Percentiles rank a stretch among this genome's conserved stretches.
These are phyloP conservation scores for Iguana delicatissima DNA, from an alignment of 2,797 vertebrate genomes.

Conservation along the genomic window DNA sequence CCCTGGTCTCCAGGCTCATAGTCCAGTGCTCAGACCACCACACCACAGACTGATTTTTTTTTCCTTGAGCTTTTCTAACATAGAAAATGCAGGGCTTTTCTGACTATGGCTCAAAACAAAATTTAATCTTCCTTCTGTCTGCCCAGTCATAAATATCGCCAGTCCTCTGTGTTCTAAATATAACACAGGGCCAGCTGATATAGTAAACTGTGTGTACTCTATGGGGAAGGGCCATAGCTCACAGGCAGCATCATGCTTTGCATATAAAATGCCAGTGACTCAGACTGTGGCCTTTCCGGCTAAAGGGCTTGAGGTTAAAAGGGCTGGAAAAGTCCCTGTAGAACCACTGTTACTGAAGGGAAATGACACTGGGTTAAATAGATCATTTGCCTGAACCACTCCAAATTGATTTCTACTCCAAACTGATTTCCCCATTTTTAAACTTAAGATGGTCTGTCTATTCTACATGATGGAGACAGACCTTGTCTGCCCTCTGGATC, in stretches of 20 bases:
- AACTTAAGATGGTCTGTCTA: neutral
- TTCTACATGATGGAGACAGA: neutral
- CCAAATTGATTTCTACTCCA: neutral
- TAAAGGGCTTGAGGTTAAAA: neutral
- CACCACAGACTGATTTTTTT: neutral
- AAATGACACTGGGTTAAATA: neutral
- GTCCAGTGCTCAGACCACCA: too few relatives aligned
- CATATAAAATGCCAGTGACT: constrained; percentile 15
- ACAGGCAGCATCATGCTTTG: constrained; percentile 14
- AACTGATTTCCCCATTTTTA: neutral
- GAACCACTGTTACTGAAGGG: neutral
- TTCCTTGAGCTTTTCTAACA: neutral
- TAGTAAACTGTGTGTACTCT: constrained; percentile 23
- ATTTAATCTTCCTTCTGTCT: constrained; percentile 6
- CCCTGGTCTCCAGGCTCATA: too few relatives aligned
- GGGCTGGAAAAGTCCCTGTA: neutral
- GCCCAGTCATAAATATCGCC: constrained; percentile 9
- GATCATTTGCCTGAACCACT: neutral
- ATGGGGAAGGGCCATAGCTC: constrained; percentile 1
- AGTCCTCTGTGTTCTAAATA: constrained; percentile 40
- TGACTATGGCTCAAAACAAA: constrained; percentile 4
- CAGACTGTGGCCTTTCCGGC: constrained; percentile 15
- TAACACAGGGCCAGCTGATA: constrained; percentile 31
- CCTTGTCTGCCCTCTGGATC: neutral
- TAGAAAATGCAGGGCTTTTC: neutral